These are phyloP conservation scores for Rhopalosiphum nymphaeae DNA, from an alignment of 2,888 invertebrate species.

Conservation along the genomic window DNA sequence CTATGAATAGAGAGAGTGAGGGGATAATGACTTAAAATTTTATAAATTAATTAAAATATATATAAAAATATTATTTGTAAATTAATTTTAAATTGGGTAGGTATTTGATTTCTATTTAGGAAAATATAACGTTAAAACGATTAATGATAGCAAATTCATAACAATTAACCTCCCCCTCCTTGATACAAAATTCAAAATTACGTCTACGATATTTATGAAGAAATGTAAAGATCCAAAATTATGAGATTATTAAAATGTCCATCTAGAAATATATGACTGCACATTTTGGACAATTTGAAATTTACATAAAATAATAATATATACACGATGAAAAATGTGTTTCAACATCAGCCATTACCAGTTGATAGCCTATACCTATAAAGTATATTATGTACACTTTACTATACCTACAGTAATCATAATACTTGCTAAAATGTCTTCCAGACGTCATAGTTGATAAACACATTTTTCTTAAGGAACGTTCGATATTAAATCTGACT, in stretches of 20 bases:
- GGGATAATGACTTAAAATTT: background rate
- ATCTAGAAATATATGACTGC: background rate
- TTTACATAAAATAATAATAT: background rate
- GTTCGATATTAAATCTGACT: conserved; percentile 13
- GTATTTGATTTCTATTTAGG: background rate
- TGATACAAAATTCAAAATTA: background rate
- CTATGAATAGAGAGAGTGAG: background rate
- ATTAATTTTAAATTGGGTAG: background rate
- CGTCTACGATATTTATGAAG: background rate
- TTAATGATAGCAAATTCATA: background rate
- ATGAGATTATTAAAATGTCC: background rate
- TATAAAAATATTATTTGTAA: background rate
- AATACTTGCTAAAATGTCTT: background rate
- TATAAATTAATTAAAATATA: background rate
- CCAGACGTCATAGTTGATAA: background rate
- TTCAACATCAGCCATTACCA: background rate
- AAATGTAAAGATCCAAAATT: background rate
- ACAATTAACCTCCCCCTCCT: background rate
- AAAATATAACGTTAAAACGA: background rate
- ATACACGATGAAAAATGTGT: background rate
- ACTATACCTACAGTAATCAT: background rate
- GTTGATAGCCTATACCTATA: background rate
- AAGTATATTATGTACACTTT: background rate
- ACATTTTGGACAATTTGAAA: background rate
- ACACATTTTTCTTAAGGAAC: background rate